Conservation (phyloP, 2,888 invertebrate species). For the Chironomus riparius region DNA sequence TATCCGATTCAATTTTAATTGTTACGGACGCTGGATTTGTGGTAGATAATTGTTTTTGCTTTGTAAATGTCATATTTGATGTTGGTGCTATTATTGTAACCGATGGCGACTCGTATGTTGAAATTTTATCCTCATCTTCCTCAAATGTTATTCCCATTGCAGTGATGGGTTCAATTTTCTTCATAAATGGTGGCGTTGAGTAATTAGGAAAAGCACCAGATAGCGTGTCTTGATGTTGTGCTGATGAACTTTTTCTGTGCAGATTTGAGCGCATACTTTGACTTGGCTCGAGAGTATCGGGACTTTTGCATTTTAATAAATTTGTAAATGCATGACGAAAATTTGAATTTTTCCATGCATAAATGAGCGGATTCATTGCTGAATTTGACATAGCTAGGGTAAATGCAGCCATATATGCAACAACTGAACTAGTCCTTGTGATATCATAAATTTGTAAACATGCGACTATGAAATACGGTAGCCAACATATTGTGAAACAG, state of each 20-base stretch:
- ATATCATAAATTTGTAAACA: constrained; percentile 51
- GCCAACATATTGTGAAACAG: constrained; percentile 72
- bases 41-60: not conserved
- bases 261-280: constrained; percentile 31
- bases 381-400: constrained; percentile 71
- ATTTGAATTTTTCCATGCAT: constrained; percentile 76
- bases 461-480: constrained; percentile 65
- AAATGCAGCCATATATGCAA: constrained; percentile 55
- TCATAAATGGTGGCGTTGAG: constrained; percentile 23
- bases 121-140: constrained; percentile 24
- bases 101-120: constrained; percentile 3
- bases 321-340: constrained; percentile 64
- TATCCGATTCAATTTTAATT: constrained; percentile 19
- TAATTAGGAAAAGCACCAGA: constrained; percentile 26
- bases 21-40: not conserved
- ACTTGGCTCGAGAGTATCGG: constrained; percentile 46
- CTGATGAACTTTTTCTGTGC: constrained; percentile 30
- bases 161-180: constrained; percentile 22
- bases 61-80: not conserved
- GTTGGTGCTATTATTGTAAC: not conserved
- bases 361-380: constrained; percentile 71
- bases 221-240: constrained; percentile 29
- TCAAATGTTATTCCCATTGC: constrained; percentile 25
- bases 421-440: constrained; percentile 46
- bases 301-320: constrained; percentile 55